Conservation (phyloP, 2,113 vertebrate genomes). For the Brachyhypopomus gauderio region DNA sequence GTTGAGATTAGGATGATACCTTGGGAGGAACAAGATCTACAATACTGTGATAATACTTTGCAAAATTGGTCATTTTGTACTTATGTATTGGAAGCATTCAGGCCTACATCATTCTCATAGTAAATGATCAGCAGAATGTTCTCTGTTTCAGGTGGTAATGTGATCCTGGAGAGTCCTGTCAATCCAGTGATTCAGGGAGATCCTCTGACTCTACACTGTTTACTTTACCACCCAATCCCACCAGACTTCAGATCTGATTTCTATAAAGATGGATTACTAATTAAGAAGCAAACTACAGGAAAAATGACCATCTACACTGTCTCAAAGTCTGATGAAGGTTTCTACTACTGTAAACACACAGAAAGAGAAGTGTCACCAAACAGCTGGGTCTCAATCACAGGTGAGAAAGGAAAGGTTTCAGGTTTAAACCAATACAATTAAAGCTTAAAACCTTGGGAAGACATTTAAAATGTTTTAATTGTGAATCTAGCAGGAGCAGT, state of each 20-base stretch:
- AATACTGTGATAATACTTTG: no score
- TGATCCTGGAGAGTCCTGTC: slow-evolving; percentile 45
- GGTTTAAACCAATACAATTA: no score
- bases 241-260: slow-evolving; percentile 24
- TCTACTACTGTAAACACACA: slow-evolving; percentile 23
- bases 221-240: neutral
- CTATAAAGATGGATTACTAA: slow-evolving; percentile 38
- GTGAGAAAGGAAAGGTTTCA: no score
- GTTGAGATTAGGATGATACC: no score
- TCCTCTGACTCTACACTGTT: slow-evolving; percentile 40
- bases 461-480: no score
- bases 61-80: no score
- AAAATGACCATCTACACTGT: slow-evolving; percentile 28
- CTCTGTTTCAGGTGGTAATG: slow-evolving; percentile 22
- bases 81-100: no score
- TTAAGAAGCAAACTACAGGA: slow-evolving; percentile 30
- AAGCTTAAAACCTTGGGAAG: no score
- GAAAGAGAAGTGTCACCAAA: slow-evolving; percentile 15
- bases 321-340: no score
- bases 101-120: no score
- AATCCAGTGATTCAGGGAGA: slow-evolving; percentile 45
- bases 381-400: slow-evolving; percentile 45
- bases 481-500: no score
- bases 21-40: no score
- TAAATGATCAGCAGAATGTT: neutral